Conservation (phyloP, 2,113 vertebrate genomes). For the Clarias batrachus region DNA sequence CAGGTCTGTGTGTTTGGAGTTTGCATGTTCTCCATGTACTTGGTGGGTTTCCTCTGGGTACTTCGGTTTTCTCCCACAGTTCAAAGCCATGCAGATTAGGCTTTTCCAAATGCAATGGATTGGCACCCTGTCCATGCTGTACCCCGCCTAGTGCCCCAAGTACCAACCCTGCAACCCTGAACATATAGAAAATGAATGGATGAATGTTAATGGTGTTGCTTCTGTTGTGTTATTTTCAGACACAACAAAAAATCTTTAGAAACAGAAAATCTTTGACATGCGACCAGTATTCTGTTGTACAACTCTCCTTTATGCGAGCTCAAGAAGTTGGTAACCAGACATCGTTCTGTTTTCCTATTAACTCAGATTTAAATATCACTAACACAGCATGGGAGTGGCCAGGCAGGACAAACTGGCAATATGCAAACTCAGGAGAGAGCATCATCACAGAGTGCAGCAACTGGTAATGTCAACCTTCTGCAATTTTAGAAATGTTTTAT, state of each 20-base stretch:
- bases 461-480: conserved; percentile 69
- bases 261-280: neutral
- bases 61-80: no score
- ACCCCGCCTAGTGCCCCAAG: no score
- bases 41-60: no score
- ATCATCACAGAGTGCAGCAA: conserved; percentile 76
- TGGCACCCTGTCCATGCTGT: no score
- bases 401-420: conserved; percentile 69
- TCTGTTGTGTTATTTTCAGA: neutral
- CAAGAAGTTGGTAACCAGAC: neutral
- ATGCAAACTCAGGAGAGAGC: conserved; percentile 73
- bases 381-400: conserved; percentile 68
- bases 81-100: no score
- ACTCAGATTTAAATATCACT: conserved; percentile 54
- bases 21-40: no score
- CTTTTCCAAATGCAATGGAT: no score
- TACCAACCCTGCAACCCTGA: no score
- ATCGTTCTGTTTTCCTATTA: neutral
- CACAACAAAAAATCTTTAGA: neutral
- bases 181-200: no score
- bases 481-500: neutral
- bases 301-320: neutral
- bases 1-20: no score
- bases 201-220: no score
- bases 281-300: neutral